These are phyloP conservation scores for Blastomussa wellsi DNA, from an alignment of 92 coral and sea anemone species.

Conservation along the genomic window DNA sequence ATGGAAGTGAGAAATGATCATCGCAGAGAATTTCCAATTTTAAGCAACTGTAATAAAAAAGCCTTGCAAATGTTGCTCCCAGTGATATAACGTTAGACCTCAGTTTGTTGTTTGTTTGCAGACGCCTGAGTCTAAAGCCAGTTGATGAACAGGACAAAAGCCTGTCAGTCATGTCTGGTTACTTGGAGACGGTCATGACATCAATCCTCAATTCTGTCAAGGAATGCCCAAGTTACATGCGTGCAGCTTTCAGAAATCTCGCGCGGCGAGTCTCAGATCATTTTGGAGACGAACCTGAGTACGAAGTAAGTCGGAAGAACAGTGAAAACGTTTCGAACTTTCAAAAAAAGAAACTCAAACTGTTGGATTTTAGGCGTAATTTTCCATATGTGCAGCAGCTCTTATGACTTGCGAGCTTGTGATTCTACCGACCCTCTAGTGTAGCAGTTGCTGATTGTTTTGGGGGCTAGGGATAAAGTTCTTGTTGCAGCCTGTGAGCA, in stretches of 20 bases:
- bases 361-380: not conserved
- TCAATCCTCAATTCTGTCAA: slow-evolving; percentile 70
- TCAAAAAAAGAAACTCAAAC: not conserved
- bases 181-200: slow-evolving; percentile 77
- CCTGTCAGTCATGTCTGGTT: slow-evolving; percentile 60
- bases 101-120: slow-evolving; percentile 23
- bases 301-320: slow-evolving; percentile 48
- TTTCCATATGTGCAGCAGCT: no score
- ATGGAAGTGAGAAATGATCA: no score
- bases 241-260: slow-evolving; percentile 84
- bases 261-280: slow-evolving; percentile 71
- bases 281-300: slow-evolving; percentile 58
- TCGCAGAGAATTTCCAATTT: no score
- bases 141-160: slow-evolving; percentile 79
- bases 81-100: not conserved
- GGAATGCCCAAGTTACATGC: slow-evolving; percentile 82
- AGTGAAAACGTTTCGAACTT: no score
- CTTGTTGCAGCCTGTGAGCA: no score
- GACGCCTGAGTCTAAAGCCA: slow-evolving; percentile 80
- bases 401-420: no score
- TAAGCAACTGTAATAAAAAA: no score
- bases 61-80: not conserved
- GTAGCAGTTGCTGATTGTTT: no score
- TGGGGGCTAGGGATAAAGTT: no score
- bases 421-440: no score